phyloP scores from a whole-genome alignment of 1,140 invertebrate genomes.

The Riptortus pedestris region DNA sequence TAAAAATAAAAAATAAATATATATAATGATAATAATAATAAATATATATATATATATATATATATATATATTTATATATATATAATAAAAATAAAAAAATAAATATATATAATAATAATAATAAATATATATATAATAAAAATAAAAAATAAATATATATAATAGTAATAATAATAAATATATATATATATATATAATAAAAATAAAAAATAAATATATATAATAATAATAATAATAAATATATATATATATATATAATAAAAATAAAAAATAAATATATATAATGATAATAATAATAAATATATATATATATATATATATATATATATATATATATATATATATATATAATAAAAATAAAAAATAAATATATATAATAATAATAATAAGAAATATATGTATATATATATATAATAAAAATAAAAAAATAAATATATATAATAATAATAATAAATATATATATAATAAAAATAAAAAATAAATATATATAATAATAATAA shows the following conservation, averaged over 20 bases:
- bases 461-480: too few species aligned
- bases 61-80: too few species aligned
- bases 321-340: neutral
- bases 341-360: neutral
- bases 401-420: too few species aligned
- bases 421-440: too few species aligned
- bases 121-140: too few species aligned
- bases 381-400: too few species aligned
- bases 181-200: constrained; percentile 9
- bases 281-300: neutral
- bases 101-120: too few species aligned
- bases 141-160: constrained; percentile 12
- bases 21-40: neutral
- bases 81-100: neutral
- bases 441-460: too few species aligned
- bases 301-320: neutral
- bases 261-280: neutral
- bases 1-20: neutral
- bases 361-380: neutral
- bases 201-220: neutral
- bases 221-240: neutral
- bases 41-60: neutral
- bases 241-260: neutral
- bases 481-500: too few species aligned
- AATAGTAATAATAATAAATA: neutral